These are phyloP conservation scores for Centropus unirufus DNA, from an alignment of 2,113 vertebrate genomes.

Conservation along the genomic window DNA sequence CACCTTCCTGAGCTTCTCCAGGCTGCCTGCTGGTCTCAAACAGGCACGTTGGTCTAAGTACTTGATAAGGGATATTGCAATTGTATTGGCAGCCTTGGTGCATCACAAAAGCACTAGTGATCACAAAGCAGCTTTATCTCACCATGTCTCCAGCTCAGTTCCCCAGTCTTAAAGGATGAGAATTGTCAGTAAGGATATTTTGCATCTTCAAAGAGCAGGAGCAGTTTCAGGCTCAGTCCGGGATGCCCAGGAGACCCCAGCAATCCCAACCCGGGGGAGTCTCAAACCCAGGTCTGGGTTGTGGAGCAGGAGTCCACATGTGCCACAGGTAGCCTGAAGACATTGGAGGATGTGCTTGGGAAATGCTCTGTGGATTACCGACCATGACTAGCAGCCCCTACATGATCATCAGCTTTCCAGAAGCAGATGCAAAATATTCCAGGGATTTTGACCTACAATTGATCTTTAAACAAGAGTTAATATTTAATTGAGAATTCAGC, in stretches of 20 bases:
- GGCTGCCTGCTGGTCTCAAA: neutral
- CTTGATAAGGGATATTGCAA: neutral
- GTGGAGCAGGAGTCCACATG: neutral
- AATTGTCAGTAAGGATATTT: slow-evolving; percentile 9
- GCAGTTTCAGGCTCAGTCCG: neutral
- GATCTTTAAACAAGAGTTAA: neutral
- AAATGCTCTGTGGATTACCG: neutral
- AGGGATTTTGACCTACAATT: neutral
- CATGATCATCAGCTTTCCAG: neutral
- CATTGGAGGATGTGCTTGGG: neutral
- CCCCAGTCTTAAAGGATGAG: neutral
- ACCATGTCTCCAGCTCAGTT: slow-evolving; percentile 11
- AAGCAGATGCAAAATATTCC: neutral
- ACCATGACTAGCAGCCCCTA: neutral
- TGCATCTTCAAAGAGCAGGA: slow-evolving; percentile 54
- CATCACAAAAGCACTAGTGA: slow-evolving; percentile 54
- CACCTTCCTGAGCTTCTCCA: neutral
- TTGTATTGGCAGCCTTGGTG: neutral
- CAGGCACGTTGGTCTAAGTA: neutral
- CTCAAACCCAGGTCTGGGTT: neutral
- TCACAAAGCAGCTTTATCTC: slow-evolving; percentile 53
- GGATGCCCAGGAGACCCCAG: neutral
- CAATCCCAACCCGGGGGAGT: neutral
- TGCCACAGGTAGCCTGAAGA: neutral
- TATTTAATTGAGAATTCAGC: slow-evolving; percentile 10